Percentiles rank a stretch among this genome's conserved stretches.
phyloP scores from a whole-genome alignment of 2,113 vertebrate genomes.

The Tyto alba region DNA sequence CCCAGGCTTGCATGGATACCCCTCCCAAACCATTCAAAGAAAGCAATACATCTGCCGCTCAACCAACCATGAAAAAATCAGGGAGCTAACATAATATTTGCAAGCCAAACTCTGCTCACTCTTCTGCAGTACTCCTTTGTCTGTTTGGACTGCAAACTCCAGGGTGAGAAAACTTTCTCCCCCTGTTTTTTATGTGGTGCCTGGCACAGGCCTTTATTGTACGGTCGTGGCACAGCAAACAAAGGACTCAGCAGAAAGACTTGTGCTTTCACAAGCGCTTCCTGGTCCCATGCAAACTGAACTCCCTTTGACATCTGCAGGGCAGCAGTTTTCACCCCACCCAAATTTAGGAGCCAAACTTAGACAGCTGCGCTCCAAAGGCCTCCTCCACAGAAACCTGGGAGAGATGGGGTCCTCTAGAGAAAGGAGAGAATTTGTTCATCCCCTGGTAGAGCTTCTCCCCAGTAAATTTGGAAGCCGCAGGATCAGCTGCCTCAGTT shows the following conservation, averaged over 20 bases:
- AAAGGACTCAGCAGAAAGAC: neutral
- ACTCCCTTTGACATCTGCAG: neutral
- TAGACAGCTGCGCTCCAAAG: neutral
- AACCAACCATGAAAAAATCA: constrained; percentile 38
- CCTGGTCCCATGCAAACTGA: neutral
- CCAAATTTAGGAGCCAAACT: neutral
- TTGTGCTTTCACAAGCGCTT: constrained; percentile 4
- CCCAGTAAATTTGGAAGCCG: neutral
- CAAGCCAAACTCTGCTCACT: constrained; percentile 37
- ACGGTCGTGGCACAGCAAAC: neutral
- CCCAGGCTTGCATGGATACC: neutral
- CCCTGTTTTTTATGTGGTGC: constrained; percentile 3
- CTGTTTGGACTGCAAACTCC: constrained; percentile 19
- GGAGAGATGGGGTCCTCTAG: neutral
- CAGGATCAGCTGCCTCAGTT: neutral
- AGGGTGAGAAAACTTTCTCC: constrained; percentile 50
- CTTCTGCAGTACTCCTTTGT: neutral
- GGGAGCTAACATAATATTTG: constrained; percentile 43
- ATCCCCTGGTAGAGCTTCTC: neutral
- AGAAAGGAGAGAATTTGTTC: neutral
- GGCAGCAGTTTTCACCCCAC: neutral
- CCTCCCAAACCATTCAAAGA: constrained; percentile 30
- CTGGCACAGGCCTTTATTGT: constrained; percentile 33
- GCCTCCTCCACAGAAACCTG: neutral
- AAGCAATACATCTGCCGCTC: constrained; percentile 38